These are phyloP conservation scores for Adelosebastes latens DNA, from an alignment of 2,797 vertebrate genomes.

Conservation along the genomic window DNA sequence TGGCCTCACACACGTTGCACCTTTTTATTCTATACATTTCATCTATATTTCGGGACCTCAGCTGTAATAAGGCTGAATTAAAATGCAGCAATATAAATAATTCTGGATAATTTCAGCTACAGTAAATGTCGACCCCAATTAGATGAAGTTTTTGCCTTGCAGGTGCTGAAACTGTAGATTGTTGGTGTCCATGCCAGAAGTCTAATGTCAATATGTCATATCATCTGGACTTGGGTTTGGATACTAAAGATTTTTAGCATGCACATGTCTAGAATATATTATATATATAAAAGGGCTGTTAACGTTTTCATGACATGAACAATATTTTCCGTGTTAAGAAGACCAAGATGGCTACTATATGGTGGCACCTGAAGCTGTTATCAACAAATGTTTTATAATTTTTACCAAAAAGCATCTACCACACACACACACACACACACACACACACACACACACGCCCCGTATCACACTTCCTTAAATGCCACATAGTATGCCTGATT, in stretches of 20 bases:
- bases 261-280: background rate
- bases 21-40: background rate
- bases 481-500: slow-evolving; percentile 44
- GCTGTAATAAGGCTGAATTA: background rate
- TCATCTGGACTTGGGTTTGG: background rate
- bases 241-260: background rate
- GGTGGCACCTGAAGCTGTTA: background rate
- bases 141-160: background rate
- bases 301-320: too few species aligned
- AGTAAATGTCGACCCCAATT: too few species aligned
- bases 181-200: background rate
- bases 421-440: background rate
- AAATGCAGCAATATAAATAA: background rate
- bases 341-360: background rate
- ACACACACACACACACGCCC: background rate
- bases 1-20: background rate
- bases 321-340: background rate
- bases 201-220: background rate
- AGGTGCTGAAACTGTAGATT: background rate
- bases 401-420: background rate
- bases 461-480: slow-evolving; percentile 37
- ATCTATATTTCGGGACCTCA: too few species aligned
- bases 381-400: background rate
- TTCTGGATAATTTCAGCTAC: background rate
- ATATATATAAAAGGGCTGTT: too few species aligned